Percentiles rank a stretch among this genome's conserved stretches.
Conservation (phyloP, 30 jellyfish, hydroid and myxozoan species). For the Hydractinia echinata region DNA sequence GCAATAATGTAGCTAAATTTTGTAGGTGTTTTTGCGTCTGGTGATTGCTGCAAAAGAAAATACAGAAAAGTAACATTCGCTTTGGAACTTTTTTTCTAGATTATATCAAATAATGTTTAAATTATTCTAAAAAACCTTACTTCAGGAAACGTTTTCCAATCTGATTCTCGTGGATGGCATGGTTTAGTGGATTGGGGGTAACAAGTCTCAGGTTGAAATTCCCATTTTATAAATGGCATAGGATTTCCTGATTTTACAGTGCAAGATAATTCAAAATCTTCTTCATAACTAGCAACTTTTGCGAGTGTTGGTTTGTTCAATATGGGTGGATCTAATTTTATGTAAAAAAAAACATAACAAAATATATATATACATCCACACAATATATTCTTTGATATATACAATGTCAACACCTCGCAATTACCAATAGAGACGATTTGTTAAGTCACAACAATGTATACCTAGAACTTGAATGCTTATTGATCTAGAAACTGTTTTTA, state of each 20-base stretch:
- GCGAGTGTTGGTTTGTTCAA: neutral
- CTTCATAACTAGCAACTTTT: neutral
- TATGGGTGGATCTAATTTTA: neutral
- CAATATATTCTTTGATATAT: neutral
- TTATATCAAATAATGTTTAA: too few relatives aligned
- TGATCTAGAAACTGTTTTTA: neutral
- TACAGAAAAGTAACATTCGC: neutral
- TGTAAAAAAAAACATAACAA: neutral
- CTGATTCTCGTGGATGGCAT: conserved; percentile 5
- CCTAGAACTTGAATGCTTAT: conserved; percentile 12
- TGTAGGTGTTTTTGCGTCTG: neutral
- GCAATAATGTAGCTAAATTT: neutral
- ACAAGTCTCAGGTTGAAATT: conserved; percentile 7
- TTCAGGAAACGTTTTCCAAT: neutral
- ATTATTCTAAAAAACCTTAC: neutral
- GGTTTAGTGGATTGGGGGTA: neutral
- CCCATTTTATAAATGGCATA: neutral
- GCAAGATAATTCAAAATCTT: conserved; percentile 5
- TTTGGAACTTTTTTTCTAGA: neutral
- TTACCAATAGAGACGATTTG: neutral
- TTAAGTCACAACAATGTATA: neutral
- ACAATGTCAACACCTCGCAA: neutral
- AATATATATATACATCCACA: neutral
- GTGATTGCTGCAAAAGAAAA: conserved; percentile 9
- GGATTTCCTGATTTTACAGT: neutral